These are phyloP conservation scores for Ischnura elegans DNA, from an alignment of 2,888 invertebrate species.

Conservation along the genomic window DNA sequence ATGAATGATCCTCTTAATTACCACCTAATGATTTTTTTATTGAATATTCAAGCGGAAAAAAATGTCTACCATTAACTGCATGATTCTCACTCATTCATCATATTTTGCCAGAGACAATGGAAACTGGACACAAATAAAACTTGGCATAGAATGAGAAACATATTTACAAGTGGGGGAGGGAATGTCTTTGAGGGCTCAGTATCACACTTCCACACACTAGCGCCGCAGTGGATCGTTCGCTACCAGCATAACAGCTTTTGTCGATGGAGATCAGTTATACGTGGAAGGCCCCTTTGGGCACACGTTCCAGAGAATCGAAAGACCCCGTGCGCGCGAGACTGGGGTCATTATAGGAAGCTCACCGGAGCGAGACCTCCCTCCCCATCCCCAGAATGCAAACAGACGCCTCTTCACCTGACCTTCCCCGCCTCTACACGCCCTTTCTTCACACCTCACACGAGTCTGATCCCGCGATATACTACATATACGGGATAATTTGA, in stretches of 20 bases:
- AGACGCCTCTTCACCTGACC: constrained; percentile 33
- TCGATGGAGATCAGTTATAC: not conserved
- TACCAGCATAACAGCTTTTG: not conserved
- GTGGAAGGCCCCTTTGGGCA: not conserved
- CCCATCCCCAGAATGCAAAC: constrained; percentile 32
- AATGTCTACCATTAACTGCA: too few species aligned
- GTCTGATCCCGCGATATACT: constrained; percentile 37
- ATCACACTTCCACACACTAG: not conserved
- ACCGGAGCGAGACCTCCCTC: constrained; percentile 10
- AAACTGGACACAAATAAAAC: too few species aligned
- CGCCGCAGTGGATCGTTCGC: not conserved
- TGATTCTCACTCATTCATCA: too few species aligned
- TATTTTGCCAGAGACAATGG: too few species aligned
- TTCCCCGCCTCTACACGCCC: not conserved
- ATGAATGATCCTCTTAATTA: too few species aligned
- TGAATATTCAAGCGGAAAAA: too few species aligned
- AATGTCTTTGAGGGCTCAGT: too few species aligned
- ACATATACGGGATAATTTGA: not conserved
- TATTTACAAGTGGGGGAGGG: too few species aligned
- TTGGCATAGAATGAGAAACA: too few species aligned
- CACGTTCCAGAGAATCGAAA: constrained; percentile 60
- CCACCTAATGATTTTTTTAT: too few species aligned
- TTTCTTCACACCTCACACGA: constrained; percentile 27
- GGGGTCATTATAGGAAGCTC: constrained; percentile 45
- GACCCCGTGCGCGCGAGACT: constrained; percentile 33